Percentiles rank a stretch among this genome's conserved stretches.
Evolutionary conservation across 2,113 vertebrate species (phyloP).

Genomic region (Lontra canadensis): DNA sequence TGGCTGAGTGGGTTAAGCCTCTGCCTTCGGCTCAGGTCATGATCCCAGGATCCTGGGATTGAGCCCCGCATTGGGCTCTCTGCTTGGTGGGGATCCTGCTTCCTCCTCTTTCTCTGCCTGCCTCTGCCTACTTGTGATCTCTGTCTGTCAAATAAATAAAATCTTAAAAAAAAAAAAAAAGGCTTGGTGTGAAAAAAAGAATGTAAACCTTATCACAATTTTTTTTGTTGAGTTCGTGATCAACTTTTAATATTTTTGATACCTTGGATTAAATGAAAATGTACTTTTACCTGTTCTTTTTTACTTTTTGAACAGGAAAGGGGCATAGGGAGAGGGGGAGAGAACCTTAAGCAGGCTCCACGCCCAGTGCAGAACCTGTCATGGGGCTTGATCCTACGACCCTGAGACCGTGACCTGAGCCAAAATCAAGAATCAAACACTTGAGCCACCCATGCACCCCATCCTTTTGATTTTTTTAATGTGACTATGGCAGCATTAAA

Average conservation of each 20-base stretch:
- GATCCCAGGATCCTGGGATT: too few species aligned
- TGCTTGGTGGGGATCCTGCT: too few species aligned
- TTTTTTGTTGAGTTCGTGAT: not conserved
- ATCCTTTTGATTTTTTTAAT: not conserved
- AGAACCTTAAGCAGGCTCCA: not conserved
- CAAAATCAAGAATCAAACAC: not conserved
- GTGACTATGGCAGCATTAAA: not conserved
- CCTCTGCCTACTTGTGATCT: too few species aligned
- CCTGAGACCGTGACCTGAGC: not conserved
- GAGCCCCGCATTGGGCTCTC: too few species aligned
- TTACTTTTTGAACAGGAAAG: not conserved
- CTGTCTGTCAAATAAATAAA: too few species aligned
- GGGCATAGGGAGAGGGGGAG: not conserved
- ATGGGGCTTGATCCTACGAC: not conserved
- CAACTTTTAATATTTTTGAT: slow-evolving; percentile 33
- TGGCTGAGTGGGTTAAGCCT: too few species aligned
- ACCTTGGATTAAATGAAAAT: slow-evolving; percentile 17
- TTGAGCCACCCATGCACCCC: not conserved
- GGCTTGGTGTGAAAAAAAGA: not conserved
- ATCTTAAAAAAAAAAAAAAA: not conserved
- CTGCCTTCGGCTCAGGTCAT: too few species aligned
- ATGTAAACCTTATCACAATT: not conserved
- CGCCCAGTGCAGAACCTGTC: not conserved
- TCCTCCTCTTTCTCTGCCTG: too few species aligned
- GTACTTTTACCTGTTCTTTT: not conserved